Conservation (phyloP, 2,888 invertebrate species). For the Drosophila mimica region DNA sequence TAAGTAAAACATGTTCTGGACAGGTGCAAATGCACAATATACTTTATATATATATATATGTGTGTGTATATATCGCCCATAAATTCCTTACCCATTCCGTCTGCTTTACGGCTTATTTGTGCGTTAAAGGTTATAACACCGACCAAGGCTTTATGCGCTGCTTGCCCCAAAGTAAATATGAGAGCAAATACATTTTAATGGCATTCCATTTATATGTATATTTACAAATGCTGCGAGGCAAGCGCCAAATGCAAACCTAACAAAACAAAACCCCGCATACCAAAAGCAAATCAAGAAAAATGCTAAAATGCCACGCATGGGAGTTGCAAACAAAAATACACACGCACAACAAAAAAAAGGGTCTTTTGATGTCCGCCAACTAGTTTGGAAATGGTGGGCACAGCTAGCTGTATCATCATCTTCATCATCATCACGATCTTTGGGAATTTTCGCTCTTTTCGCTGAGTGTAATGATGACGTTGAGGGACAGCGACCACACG, state of each 20-base stretch:
- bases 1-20: constrained; percentile 8
- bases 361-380: constrained; percentile 58
- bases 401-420: constrained; percentile 24
- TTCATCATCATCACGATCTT: not conserved
- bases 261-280: constrained; percentile 52
- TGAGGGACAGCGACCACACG: constrained; percentile 42
- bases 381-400: constrained; percentile 43
- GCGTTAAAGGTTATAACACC: constrained; percentile 72
- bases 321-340: constrained; percentile 43
- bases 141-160: constrained; percentile 29
- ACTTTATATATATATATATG: not conserved
- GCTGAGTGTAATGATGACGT: constrained; percentile 4
- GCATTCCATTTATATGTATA: constrained; percentile 63
- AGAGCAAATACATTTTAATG: constrained; percentile 77
- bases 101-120: constrained; percentile 65
- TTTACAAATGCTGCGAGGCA: constrained; percentile 60
- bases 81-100: constrained; percentile 14
- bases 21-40: constrained; percentile 15
- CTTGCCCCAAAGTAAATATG: constrained; percentile 72
- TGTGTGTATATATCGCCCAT: not conserved
- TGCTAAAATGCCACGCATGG: constrained; percentile 59
- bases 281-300: constrained; percentile 73
- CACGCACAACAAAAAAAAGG: constrained; percentile 7
- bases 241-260: constrained; percentile 57
- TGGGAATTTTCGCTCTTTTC: not conserved